Base-by-base conservation (phyloP, 2,797 vertebrate species). In the Scyliorhinus canicula region DNA sequence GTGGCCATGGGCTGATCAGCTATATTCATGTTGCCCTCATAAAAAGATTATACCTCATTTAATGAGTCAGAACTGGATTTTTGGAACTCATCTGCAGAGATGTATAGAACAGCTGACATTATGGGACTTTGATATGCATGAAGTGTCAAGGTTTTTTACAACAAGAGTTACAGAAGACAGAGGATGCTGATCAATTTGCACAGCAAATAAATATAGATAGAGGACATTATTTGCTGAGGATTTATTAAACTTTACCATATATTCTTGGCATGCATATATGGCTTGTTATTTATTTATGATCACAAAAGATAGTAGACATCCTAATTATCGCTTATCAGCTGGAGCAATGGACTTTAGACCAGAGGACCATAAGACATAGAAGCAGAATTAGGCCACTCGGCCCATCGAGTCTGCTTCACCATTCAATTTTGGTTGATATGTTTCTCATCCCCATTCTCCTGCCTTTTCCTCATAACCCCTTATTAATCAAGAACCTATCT, bases 231-330 rank as follows among this genome's bases (percentile, higher is more conserved):
- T 94, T 94, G 47, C 44, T 52, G 50, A 94, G 16, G 57, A 35
- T 74, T 93, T 71, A 14, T 52, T 31, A 52, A 50, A 52, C 93
- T 71, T 94, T 71, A 74, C 65, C 65, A 55, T 21, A 31, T 16
- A 74, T 52, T 88, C 50, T 57, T 55, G 31, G 7, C 19, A 35
- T 47, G 90, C 90, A 28, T 93, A 93, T 47, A 93, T 67, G 44
- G 21, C 67, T 93, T 65, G 63, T 19, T 47, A 93, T 93, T 67
- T 93, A 93, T 93, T 93, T 67, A 93, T 67, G 90, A 93, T 47
- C 44, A 47, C 40, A 74, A n/a, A n/a, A 74, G 28, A n/a, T 14
- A 71, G 24, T 65, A 52, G 35, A 74, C 93, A 74, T 94, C 31
- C 47, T 71, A 52, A 50, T n/a, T 19, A 69, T 50, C 44, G 7